A percentile compares a stretch with the other conserved stretches of the same genome.
Conservation (phyloP, 1,140 invertebrate species). For the Camponotus pennsylvanicus region DNA sequence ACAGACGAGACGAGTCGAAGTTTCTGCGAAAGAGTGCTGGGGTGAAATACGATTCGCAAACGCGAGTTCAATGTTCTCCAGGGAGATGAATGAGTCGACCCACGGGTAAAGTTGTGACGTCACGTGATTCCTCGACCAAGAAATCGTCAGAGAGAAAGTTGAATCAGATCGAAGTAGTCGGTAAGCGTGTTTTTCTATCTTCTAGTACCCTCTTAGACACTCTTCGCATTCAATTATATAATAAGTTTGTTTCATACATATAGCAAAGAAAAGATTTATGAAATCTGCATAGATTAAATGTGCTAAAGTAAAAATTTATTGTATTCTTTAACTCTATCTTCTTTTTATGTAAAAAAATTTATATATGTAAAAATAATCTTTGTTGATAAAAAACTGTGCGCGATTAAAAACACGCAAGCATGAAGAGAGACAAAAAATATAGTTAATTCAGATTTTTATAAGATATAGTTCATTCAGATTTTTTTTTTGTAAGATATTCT, state of each 20-base stretch:
- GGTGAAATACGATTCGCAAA: slow-evolving; percentile 21
- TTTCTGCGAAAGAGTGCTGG: not conserved
- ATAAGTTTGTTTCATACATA: no score
- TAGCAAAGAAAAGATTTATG: no score
- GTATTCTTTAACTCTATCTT: not conserved
- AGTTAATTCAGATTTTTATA: not conserved
- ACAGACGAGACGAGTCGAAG: not conserved
- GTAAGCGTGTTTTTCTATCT: slow-evolving; percentile 16
- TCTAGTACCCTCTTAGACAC: not conserved
- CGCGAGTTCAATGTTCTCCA: slow-evolving; percentile 20
- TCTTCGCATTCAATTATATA: not conserved
- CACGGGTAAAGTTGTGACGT: slow-evolving; percentile 13
- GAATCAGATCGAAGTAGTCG: not conserved
- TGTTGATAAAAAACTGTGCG: no score
- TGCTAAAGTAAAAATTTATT: no score
- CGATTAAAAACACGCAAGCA: not conserved
- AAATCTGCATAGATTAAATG: not conserved
- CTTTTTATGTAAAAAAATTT: no score
- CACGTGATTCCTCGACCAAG: not conserved
- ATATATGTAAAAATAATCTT: no score
- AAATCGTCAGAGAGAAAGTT: not conserved
- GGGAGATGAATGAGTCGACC: slow-evolving; percentile 35
- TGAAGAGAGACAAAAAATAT: not conserved
- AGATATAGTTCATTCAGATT: not conserved
- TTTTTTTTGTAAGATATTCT: no score